These are phyloP conservation scores for Gracilinanus agilis DNA, from an alignment of 2,113 vertebrate species.

Conservation along the genomic window DNA sequence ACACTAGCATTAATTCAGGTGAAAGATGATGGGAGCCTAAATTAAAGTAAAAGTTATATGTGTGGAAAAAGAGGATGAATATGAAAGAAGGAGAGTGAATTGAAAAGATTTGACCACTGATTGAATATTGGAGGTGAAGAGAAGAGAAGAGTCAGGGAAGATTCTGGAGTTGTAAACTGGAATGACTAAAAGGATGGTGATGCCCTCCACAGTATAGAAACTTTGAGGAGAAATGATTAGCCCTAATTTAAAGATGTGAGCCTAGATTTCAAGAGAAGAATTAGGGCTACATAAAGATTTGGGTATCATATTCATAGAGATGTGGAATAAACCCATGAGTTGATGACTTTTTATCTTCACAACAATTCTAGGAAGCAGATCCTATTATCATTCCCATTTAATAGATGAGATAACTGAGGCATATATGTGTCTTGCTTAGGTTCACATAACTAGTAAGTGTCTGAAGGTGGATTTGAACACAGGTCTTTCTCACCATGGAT, in stretches of 20 bases:
- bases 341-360: too few relatives aligned
- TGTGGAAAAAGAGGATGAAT: background rate
- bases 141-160: background rate
- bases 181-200: background rate
- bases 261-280: too few relatives aligned
- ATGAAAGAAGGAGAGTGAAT: background rate
- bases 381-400: background rate
- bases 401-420: background rate
- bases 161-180: background rate
- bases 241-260: background rate
- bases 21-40: background rate
- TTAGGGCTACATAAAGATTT: background rate
- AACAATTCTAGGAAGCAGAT: background rate
- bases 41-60: background rate
- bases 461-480: background rate
- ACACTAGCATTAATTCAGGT: background rate
- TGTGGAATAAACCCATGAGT: background rate
- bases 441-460: background rate
- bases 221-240: background rate
- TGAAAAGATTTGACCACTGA: background rate
- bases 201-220: too few relatives aligned
- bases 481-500: background rate
- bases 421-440: background rate
- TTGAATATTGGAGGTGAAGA: background rate
- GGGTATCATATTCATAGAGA: background rate